Conservation (phyloP, 2,797 vertebrate species). For the Ibycter americanus region DNA sequence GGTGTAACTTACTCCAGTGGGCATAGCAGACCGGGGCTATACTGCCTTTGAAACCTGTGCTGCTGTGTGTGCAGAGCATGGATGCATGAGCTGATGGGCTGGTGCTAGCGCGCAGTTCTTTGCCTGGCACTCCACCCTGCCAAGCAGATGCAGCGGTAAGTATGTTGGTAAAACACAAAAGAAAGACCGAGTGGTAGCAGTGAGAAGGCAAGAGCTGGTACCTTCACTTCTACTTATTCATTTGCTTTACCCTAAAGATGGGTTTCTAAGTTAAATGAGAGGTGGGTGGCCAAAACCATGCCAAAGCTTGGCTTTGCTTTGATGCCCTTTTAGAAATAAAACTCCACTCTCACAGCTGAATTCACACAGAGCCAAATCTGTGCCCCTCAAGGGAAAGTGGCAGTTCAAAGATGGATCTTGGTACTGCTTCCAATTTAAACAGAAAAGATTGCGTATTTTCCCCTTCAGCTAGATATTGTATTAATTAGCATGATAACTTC, state of each 20-base stretch:
- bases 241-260: not conserved
- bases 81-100: not conserved
- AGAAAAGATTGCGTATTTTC: not conserved
- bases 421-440: constrained; percentile 10
- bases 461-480: not conserved
- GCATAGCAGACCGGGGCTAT: not conserved
- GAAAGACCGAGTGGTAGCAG: not conserved
- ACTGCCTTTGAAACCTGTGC: not conserved
- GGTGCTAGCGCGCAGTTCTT: not conserved
- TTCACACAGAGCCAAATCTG: not conserved
- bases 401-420: not conserved
- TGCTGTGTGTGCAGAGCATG: not conserved
- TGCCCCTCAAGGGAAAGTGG: not conserved
- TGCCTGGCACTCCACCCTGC: not conserved
- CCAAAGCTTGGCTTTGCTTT: not conserved
- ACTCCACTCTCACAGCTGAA: not conserved
- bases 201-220: not conserved
- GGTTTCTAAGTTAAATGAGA: not conserved
- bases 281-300: not conserved
- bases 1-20: not conserved
- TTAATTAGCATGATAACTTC: constrained; percentile 18
- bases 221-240: not conserved
- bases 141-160: not conserved
- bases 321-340: not conserved
- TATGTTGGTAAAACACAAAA: not conserved